These are phyloP conservation scores for Rotaria magnacalcarata DNA, from an alignment of 2,888 invertebrate genomes.

Conservation along the genomic window DNA sequence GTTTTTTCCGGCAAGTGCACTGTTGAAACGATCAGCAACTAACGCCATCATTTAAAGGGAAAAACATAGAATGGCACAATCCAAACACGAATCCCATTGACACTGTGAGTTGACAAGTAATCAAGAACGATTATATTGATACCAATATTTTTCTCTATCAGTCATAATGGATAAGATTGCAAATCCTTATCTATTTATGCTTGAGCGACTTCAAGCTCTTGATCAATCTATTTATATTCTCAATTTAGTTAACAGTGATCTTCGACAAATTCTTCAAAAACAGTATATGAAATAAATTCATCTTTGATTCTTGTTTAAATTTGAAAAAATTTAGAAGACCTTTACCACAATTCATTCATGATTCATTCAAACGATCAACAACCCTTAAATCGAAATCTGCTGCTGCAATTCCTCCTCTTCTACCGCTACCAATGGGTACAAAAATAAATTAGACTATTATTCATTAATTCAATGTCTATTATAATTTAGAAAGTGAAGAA, in stretches of 20 bases:
- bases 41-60: not conserved
- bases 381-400: not conserved
- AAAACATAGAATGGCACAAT: not conserved
- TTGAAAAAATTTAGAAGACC: not conserved
- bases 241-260: not conserved
- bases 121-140: not conserved
- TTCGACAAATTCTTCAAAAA: slow-evolving; percentile 12
- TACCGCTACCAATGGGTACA: not conserved
- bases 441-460: not conserved
- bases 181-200: not conserved
- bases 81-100: not conserved
- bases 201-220: not conserved
- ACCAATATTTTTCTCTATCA: not conserved
- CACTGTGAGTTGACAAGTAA: not conserved
- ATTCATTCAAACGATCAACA: not conserved
- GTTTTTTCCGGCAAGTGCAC: too few relatives aligned
- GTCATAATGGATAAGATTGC: not conserved
- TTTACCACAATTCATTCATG: not conserved
- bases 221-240: slow-evolving; percentile 19
- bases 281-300: not conserved
- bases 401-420: not conserved
- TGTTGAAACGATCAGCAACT: not conserved
- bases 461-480: too few relatives aligned
- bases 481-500: slow-evolving; percentile 7
- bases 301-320: not conserved